Percentiles rank a stretch among this genome's conserved stretches.
phyloP scores from a whole-genome alignment of 2,888 invertebrate genomes.

The Drosophila rubida region DNA sequence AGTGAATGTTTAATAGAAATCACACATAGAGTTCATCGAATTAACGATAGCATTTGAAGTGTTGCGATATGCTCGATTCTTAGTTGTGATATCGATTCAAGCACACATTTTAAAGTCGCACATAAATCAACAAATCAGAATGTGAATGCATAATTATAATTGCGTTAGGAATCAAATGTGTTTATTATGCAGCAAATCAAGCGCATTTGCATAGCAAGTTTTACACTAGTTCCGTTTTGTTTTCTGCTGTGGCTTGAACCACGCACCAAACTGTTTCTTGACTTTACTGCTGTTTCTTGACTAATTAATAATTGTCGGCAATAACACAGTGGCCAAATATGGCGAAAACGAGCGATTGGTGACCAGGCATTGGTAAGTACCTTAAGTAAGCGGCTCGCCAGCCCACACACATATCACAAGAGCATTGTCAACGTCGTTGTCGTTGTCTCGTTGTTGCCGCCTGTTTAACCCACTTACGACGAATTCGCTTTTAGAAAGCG shows the following conservation, averaged over 20 bases:
- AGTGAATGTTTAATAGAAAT: too few relatives aligned
- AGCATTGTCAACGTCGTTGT: conserved; percentile 42
- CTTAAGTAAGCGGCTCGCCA: conserved; percentile 35
- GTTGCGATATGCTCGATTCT: not conserved
- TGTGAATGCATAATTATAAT: not conserved
- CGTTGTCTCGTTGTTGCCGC: conserved; percentile 29
- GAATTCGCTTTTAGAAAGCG: conserved; percentile 62
- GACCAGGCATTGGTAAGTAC: conserved; percentile 20
- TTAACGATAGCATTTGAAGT: too few relatives aligned
- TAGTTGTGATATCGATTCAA: not conserved
- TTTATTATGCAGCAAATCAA: conserved; percentile 12
- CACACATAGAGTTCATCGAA: too few relatives aligned
- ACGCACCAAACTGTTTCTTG: conserved; percentile 49
- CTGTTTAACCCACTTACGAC: conserved; percentile 58
- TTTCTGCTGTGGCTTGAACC: conserved; percentile 26
- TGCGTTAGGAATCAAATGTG: not conserved
- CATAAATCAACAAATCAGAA: not conserved
- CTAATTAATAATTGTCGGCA: conserved; percentile 45
- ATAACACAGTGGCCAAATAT: conserved; percentile 50
- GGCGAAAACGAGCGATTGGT: conserved; percentile 38
- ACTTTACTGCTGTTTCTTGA: conserved; percentile 19
- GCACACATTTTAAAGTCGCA: not conserved
- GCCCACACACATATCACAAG: conserved; percentile 39
- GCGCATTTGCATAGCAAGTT: conserved; percentile 50
- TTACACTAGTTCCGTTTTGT: conserved; percentile 20